phyloP scores from a whole-genome alignment of 92 coral and sea anemone species.

The Palythoa grandiflora region DNA sequence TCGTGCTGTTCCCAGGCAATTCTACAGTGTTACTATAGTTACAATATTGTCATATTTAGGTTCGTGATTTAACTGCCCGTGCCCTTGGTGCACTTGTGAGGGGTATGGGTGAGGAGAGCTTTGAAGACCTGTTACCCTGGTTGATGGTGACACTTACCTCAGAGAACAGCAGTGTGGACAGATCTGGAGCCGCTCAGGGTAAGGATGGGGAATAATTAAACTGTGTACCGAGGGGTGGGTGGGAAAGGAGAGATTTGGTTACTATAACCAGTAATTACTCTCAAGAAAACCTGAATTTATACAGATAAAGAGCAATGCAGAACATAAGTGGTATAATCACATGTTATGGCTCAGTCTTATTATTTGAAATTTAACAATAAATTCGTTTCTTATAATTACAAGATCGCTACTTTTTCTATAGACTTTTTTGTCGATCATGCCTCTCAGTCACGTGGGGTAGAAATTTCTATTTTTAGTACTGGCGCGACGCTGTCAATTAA shows the following conservation, averaged over 20 bases:
- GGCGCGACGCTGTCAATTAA: too few relatives aligned
- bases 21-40: neutral
- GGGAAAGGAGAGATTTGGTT: conserved; percentile 64
- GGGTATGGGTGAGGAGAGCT: conserved; percentile 97
- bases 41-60: conserved; percentile 55
- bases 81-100: conserved; percentile 98
- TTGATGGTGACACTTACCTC: conserved; percentile 95
- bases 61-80: conserved; percentile 94
- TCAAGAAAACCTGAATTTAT: neutral
- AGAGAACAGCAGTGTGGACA: conserved; percentile 97
- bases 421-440: too few relatives aligned
- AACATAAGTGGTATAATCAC: neutral
- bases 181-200: conserved; percentile 99
- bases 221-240: neutral
- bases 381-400: too few relatives aligned
- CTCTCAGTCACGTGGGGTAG: too few relatives aligned
- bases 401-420: too few relatives aligned
- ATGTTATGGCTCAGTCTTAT: too few relatives aligned
- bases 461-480: too few relatives aligned
- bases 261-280: conserved; percentile 66
- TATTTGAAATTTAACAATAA: too few relatives aligned
- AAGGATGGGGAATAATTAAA: neutral
- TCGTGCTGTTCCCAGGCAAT: neutral
- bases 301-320: neutral
- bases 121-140: conserved; percentile 96